Base-by-base conservation (phyloP, 2,797 vertebrate genomes). In the Holocentrus rufus region DNA sequence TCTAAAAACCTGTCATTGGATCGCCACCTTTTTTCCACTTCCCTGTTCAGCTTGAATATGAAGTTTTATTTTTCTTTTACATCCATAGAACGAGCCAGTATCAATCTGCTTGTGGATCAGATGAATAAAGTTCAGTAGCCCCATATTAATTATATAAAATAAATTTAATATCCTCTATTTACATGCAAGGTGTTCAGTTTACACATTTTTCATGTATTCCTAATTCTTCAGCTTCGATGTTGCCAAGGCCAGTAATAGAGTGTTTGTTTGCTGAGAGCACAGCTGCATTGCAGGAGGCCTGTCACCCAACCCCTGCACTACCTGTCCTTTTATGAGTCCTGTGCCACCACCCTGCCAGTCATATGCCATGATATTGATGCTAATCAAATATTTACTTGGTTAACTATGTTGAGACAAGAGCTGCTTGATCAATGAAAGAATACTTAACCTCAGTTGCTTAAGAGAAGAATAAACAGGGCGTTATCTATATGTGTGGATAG, bases 331-430 rank as follows among this genome's bases (percentile, higher is more conserved):
- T 88, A 86, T 72, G 65, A 80, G 56, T 30, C 42, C 15, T 62
- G 25, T 53, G 34, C 36, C 9, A 0, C 61, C 70, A 61, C 73
- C 79, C 47, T 54, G 68, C 77, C 50, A 69, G 11, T 15, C 34
- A 9, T 25, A 57, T 14, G 42, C 23, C 20, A 42, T 60, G 69
- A 77, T 74, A 72, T 50, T 42, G 72, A 71, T 72, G 65, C 69
- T 81, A 71, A 89, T 85, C 57, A 88, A 92, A 88, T 84, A 89
- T 89, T 91, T 82, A 77, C 83, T 60, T 27, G 39, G 42, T 55
- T 39, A 67, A 76, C 42, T 0, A 15, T 61, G 65, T 75, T 46
- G 63, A 70, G 34, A 49, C 61, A 18, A 9, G 54, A 82, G 61
- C 50, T 6, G 15, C 61, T 27, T 63, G 67, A 74, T 77, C 67